Evolutionary conservation across 2,797 vertebrate species (phyloP), one percentile per base, ranked within the genome.

Genomic region (Pogoniulus pusillus): DNA sequence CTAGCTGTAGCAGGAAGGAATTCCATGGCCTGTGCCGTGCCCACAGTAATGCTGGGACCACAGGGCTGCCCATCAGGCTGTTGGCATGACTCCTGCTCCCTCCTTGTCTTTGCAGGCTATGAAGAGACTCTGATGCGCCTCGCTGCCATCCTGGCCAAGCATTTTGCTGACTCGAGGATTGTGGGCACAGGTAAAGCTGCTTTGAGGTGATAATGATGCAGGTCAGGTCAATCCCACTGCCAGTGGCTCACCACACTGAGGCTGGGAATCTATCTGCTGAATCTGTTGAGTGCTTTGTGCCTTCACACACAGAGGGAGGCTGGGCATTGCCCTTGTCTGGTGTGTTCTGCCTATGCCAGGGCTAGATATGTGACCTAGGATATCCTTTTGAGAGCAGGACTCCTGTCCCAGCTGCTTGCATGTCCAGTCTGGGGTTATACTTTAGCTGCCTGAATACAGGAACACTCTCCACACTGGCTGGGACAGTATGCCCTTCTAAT

Each of bases 101-200:
- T 65, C n/a, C 30, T 55, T 69, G 57, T 84, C 60, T 77, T 87
- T 87, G 29, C 96, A 99, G 99, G 98, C 76, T 99, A 99, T 0
- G 98, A 99, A 73, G 99, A 99, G 82, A 99, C 98, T 4, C 95
- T 99, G 88, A 98, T 98, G 47, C 98, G 98, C 57, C 98, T 99
- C 0, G 99, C 99, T 32, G 98, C 98, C 66, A 99, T 99, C 95
- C 98, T 99, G 6, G 98, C 99, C 79, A 99, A 99, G 76, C 99
- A 99, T 96, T 99, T 99, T 87, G 99, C 99, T 10, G 99, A 99
- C 91, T 97, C 98, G 0, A 98, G 99, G 51, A 99, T 99, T 7
- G 98, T 99, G 32, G 99, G 99, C 79, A 99, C 99, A 37, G 99
- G 99, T 99, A 91, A 98, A 93, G 51, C 64, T 74, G 73, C 35